A percentile compares a stretch with the other conserved stretches of the same genome.
Conservation (phyloP, 2,797 vertebrate genomes). For the Typhlichthys subterraneus region DNA sequence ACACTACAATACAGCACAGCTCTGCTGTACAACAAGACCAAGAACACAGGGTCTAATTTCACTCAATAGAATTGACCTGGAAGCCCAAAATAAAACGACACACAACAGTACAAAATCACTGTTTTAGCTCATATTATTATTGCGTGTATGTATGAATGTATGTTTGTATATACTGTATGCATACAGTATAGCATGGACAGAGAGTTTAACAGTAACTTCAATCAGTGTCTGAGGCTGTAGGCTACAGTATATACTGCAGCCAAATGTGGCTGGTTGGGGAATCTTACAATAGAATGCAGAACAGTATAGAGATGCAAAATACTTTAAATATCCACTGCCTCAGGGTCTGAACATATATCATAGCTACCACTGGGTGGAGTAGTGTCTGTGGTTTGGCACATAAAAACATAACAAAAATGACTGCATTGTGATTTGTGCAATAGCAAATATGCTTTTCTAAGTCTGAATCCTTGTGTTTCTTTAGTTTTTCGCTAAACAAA, state of each 20-base stretch:
- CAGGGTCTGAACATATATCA: conserved; percentile 9
- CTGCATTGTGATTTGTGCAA: too few species aligned
- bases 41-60: too few species aligned
- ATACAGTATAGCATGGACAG: too few species aligned
- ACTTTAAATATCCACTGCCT: conserved; percentile 34
- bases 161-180: neutral
- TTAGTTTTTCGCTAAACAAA: too few species aligned
- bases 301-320: conserved; percentile 31
- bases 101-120: too few species aligned
- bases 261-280: conserved; percentile 24
- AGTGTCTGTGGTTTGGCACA: neutral
- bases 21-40: too few species aligned
- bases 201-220: too few species aligned
- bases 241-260: neutral
- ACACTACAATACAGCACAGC: neutral
- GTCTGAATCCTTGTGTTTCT: too few species aligned
- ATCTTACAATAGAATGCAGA: conserved; percentile 23
- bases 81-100: conserved; percentile 28
- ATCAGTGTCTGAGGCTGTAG: conserved; percentile 30
- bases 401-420: too few species aligned
- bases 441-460: too few species aligned
- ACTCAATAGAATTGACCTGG: conserved; percentile 32
- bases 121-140: too few species aligned
- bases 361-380: too few species aligned
- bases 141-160: neutral